Evolutionary conservation across 2,888 invertebrate species (phyloP).

Genomic region (Drosophila picticornis): DNA sequence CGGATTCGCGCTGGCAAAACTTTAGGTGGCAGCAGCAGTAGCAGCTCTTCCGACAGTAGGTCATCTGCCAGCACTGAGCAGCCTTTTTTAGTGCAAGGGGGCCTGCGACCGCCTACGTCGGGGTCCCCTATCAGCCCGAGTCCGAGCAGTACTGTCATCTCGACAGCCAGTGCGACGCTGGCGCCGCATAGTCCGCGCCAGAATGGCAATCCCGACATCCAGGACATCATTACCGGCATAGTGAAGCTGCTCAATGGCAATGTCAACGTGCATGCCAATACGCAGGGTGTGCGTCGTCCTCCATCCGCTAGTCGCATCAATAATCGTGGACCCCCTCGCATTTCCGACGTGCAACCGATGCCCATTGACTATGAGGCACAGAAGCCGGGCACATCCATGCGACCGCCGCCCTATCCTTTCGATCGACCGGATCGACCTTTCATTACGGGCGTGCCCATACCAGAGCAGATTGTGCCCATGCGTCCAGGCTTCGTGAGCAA

Average conservation of each 20-base stretch:
- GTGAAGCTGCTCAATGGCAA: conserved; percentile 95
- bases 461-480: conserved; percentile 91
- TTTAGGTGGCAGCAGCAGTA: conserved; percentile 39
- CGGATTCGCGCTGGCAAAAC: conserved; percentile 81
- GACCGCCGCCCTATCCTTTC: conserved; percentile 89
- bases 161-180: conserved; percentile 79
- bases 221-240: conserved; percentile 95
- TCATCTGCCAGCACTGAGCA: conserved; percentile 47
- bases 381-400: conserved; percentile 82
- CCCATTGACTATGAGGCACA: conserved; percentile 86
- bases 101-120: conserved; percentile 85
- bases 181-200: conserved; percentile 84
- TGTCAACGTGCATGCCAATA: conserved; percentile 93
- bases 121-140: conserved; percentile 84
- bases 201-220: conserved; percentile 91
- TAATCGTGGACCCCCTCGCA: conserved; percentile 94
- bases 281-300: conserved; percentile 89
- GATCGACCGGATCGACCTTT: conserved; percentile 88
- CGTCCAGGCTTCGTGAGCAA: conserved; percentile 87
- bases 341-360: conserved; percentile 91
- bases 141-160: conserved; percentile 83
- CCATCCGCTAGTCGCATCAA: conserved; percentile 93
- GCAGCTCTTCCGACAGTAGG: conserved; percentile 22
- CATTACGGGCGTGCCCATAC: conserved; percentile 89
- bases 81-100: conserved; percentile 86